Conservation (phyloP, 2,888 invertebrate genomes). For the Nasonovia ribisnigri region DNA sequence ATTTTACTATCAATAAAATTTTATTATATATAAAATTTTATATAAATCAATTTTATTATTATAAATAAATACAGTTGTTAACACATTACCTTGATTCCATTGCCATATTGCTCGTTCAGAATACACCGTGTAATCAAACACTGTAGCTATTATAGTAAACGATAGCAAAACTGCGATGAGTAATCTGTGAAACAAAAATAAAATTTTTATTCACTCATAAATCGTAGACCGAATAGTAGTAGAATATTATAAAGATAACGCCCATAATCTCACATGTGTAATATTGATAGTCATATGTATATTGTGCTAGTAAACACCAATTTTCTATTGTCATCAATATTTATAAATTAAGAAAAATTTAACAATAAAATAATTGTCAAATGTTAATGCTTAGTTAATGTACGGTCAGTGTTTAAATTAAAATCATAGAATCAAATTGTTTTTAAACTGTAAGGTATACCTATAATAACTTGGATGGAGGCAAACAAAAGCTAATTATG, state of each 20-base stretch:
- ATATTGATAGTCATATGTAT: not conserved
- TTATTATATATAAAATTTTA: no score
- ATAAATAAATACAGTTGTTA: not conserved
- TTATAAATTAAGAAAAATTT: not conserved
- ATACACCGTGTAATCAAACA: conserved; percentile 69
- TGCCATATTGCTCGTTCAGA: conserved; percentile 64
- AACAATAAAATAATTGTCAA: not conserved
- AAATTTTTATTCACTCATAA: not conserved
- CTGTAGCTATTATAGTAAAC: conserved; percentile 70
- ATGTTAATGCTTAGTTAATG: not conserved
- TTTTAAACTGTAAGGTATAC: not conserved
- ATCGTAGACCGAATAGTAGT: not conserved
- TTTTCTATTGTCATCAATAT: not conserved
- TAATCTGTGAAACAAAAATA: conserved; percentile 68
- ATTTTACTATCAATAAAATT: not conserved
- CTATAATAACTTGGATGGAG: not conserved
- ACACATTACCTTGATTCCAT: conserved; percentile 69
- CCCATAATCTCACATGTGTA: no score
- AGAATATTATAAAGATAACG: not conserved
- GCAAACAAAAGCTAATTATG: not conserved
- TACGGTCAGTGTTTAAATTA: not conserved
- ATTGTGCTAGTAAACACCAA: not conserved
- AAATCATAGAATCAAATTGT: not conserved
- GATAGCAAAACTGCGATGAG: conserved; percentile 69
- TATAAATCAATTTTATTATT: no score